Evolutionary conservation across 2,797 vertebrate species (phyloP), one percentile per base, ranked within the genome.

Genomic region (Enteromius viviparus): DNA sequence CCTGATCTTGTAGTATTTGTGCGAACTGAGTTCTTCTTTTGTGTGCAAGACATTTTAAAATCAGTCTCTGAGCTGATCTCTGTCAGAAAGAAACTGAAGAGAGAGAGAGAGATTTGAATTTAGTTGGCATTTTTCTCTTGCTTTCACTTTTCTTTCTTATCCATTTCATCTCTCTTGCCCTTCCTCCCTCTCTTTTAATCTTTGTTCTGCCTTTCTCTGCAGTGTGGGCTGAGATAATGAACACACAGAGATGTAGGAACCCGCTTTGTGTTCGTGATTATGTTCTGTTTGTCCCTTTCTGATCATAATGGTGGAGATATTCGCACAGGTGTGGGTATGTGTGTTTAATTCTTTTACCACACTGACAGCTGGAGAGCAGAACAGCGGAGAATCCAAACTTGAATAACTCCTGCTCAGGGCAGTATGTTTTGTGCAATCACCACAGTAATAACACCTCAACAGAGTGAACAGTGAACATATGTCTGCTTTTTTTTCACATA

Each of bases 231-330:
- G 32, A 78, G 49, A 82, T 84, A 85, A 86, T 85, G 83, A 84
- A 86, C 70, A 49, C 78, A 82, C 45, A 76, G 51, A 78, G 64
- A 84, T 83, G 79, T 85, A 55, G 47, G 32, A 19, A 80, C 69
- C 51, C 15, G 34, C 14, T 29, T 77, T 83, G 53, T 79, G 64
- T 55, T 58, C 82, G 64, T 74, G 72, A 82, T 71, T 62, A 66
- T 34, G 6, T 66, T 85, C 80, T 81, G n/a, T 70, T 69, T 70
- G 55, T 64, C 51, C 53, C 53, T 78, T 68, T 82, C 68, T 80
- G 32, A 53, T 85, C 76, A 70, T 76, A 80, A 84, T 82, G 80
- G 84, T 80, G 76, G 72, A 81, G 72, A 77, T 78, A 76, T 70
- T 45, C 68, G 34, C 80, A 70, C 76, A 85, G 83, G 84, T 86